Percentiles rank a stretch among this genome's conserved stretches.
Evolutionary conservation across 2,797 vertebrate species (phyloP).

Genomic region (Anas georgica): DNA sequence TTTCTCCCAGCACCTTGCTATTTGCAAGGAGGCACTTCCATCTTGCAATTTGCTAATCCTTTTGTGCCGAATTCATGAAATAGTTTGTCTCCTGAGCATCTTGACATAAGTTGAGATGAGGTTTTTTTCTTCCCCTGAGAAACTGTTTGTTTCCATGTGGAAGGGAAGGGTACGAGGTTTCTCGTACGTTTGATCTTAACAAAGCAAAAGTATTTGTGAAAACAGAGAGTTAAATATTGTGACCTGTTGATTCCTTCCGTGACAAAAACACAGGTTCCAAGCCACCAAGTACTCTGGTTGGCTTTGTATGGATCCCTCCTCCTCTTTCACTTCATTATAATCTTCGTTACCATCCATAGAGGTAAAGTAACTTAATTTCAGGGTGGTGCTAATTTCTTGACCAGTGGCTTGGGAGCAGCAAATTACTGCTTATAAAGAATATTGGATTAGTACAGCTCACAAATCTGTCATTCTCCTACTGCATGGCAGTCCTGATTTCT

Average conservation of each 20-base stretch:
- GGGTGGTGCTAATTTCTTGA: not conserved
- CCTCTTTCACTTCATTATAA: not conserved
- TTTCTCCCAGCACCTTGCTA: not conserved
- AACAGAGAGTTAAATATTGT: not conserved
- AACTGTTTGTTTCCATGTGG: not conserved
- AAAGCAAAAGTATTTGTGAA: not conserved
- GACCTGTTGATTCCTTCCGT: not conserved
- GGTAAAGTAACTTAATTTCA: conserved; percentile 22
- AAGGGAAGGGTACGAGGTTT: not conserved
- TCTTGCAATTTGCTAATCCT: not conserved
- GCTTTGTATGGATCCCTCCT: not conserved
- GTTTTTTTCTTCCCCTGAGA: not conserved
- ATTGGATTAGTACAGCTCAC: not conserved
- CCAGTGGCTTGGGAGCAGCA: not conserved
- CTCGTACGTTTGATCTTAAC: not conserved
- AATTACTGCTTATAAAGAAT: not conserved
- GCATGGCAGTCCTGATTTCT: not conserved
- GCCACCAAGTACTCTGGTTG: not conserved
- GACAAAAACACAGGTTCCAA: not conserved
- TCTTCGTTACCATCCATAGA: not conserved
- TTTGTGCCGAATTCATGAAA: not conserved
- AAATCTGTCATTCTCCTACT: not conserved
- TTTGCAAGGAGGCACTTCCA: not conserved
- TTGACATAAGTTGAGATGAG: not conserved
- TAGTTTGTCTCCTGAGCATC: not conserved